Conservation (phyloP, 2,888 invertebrate genomes). For the Drosophila borborema region DNA sequence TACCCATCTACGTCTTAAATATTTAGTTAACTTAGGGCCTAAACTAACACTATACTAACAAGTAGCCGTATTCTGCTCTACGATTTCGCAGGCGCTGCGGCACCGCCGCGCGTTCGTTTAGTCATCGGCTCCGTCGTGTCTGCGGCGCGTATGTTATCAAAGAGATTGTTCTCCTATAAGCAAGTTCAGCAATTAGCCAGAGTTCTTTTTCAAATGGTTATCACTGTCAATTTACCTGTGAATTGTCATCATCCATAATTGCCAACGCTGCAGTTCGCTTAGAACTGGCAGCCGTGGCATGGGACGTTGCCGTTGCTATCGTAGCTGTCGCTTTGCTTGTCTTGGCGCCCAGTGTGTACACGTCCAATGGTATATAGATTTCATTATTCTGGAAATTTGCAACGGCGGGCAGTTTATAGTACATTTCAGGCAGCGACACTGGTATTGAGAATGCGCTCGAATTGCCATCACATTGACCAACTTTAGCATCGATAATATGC, state of each 20-base stretch:
- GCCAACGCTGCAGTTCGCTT: constrained; percentile 57
- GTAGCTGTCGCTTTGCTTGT: constrained; percentile 51
- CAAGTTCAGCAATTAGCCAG: neutral
- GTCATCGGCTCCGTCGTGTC: constrained; percentile 76
- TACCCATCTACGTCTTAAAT: constrained; percentile 67
- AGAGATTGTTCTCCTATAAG: constrained; percentile 70
- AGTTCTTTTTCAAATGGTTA: neutral
- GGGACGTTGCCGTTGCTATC: constrained; percentile 40
- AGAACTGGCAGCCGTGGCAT: constrained; percentile 37
- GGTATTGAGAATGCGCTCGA: constrained; percentile 95
- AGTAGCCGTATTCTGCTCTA: constrained; percentile 52
- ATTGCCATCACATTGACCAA: constrained; percentile 90
- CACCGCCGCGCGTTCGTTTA: constrained; percentile 76
- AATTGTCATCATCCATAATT: constrained; percentile 62
- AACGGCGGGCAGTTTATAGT: constrained; percentile 92
- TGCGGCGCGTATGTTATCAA: constrained; percentile 75
- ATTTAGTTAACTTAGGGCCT: constrained; percentile 77
- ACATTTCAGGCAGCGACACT: constrained; percentile 95
- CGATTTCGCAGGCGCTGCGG: constrained; percentile 68
- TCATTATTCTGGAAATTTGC: constrained; percentile 90
- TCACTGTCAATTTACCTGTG: constrained; percentile 50
- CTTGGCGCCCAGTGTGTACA: constrained; percentile 72
- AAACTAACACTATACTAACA: constrained; percentile 78
- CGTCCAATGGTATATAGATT: constrained; percentile 92
- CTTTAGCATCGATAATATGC: constrained; percentile 94